These are phyloP conservation scores for Canis aureus DNA, from an alignment of 2,113 vertebrate species.

Conservation along the genomic window DNA sequence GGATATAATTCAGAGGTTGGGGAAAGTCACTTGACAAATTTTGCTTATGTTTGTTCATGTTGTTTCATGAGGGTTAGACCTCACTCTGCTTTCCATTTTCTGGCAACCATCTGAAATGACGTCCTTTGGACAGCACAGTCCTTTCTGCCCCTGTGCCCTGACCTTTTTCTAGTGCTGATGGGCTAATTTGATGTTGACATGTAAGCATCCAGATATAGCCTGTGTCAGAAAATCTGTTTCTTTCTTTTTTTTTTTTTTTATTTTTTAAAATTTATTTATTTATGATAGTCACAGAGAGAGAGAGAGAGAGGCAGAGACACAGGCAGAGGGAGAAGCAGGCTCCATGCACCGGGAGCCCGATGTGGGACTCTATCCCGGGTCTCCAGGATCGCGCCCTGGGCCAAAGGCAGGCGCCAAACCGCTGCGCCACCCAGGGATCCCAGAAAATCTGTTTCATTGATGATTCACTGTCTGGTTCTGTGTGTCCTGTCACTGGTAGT, in stretches of 20 bases:
- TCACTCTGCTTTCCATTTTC: neutral
- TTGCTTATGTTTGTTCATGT: neutral
- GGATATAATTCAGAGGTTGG: neutral
- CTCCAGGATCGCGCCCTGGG: too few species aligned
- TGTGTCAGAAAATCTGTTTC: neutral
- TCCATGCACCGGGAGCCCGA: too few species aligned
- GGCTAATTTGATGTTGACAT: neutral
- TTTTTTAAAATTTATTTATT: too few species aligned
- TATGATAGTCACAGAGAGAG: too few species aligned
- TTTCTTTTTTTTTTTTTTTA: too few species aligned
- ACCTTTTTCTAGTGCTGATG: accelerated
- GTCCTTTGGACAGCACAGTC: too few species aligned
- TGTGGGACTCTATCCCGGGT: too few species aligned
- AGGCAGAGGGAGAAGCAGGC: too few species aligned
- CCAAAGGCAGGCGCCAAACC: too few species aligned
- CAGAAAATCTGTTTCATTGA: neutral
- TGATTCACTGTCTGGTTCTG: accelerated
- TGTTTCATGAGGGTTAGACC: neutral
- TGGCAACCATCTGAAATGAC: accelerated
- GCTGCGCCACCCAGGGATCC: too few species aligned
- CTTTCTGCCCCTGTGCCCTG: neutral
- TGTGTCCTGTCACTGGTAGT: neutral
- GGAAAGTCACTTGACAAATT: neutral
- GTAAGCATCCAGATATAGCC: neutral
- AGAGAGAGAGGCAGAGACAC: too few species aligned